Conservation (phyloP, 2,888 invertebrate species). For the Omphaloscelis lunosa region DNA sequence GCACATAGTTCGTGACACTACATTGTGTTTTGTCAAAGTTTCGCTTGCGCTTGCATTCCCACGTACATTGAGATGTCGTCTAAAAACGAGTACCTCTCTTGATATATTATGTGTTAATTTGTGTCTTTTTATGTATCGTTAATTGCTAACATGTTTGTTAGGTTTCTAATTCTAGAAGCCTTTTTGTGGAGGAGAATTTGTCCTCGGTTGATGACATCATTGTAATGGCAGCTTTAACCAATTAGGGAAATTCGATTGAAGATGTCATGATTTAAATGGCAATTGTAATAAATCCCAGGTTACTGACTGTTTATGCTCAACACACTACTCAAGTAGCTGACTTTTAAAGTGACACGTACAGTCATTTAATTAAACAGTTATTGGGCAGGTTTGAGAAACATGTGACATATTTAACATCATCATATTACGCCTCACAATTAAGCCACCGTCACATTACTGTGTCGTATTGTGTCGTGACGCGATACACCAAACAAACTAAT, state of each 20-base stretch:
- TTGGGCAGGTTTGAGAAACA: not conserved
- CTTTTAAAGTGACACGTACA: not conserved
- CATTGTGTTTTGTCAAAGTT: conserved; percentile 59
- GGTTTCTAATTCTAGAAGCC: conserved; percentile 26
- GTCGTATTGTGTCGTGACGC: no score
- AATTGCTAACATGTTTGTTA: conserved; percentile 20
- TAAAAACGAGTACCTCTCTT: conserved; percentile 46
- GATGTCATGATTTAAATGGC: not conserved
- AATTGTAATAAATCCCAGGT: conserved; percentile 5
- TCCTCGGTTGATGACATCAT: conserved; percentile 7
- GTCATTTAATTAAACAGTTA: no score
- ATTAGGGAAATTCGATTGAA: not conserved
- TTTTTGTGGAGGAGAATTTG: conserved; percentile 6
- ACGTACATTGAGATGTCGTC: conserved; percentile 33
- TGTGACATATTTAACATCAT: not conserved
- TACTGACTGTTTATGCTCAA: not conserved
- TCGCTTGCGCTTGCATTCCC: conserved; percentile 52
- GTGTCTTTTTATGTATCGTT: conserved; percentile 40
- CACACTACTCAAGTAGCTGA: not conserved
- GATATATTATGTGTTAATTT: conserved; percentile 36
- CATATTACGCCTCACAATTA: not conserved
- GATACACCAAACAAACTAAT: no score
- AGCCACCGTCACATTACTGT: no score
- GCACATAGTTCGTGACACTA: conserved; percentile 10
- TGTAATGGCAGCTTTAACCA: not conserved